Conservation (phyloP, 2,113 vertebrate genomes). For the Chunga burmeisteri region DNA sequence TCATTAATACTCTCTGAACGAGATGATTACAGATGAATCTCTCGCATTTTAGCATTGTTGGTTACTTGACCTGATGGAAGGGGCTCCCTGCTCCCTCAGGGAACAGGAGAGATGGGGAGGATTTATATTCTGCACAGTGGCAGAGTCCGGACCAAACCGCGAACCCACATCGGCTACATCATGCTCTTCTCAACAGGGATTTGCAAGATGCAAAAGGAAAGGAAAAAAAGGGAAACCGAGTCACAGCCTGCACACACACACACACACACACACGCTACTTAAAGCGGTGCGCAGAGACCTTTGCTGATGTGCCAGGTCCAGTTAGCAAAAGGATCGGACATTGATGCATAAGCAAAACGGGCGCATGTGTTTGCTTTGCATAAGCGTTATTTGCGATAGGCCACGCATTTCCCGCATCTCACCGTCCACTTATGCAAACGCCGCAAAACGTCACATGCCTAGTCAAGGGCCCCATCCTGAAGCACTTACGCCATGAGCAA, state of each 20-base stretch:
- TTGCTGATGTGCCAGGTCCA: neutral
- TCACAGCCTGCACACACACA: neutral
- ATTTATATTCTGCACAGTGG: accelerated
- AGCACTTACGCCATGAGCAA: neutral
- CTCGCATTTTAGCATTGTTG: neutral
- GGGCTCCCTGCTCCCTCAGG: neutral
- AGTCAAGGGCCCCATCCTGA: neutral
- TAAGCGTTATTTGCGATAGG: neutral
- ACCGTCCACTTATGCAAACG: constrained; percentile 24
- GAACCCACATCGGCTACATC: neutral
- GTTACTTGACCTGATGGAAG: neutral
- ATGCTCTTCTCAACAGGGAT: constrained; percentile 13
- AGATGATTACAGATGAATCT: neutral
- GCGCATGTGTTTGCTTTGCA: constrained; percentile 30
- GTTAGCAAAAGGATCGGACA: neutral
- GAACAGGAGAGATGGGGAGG: neutral
- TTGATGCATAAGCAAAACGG: neutral
- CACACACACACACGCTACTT: neutral
- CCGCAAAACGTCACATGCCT: neutral
- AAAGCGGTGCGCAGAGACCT: neutral
- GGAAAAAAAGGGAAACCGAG: neutral
- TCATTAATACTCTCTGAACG: neutral
- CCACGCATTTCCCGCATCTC: neutral
- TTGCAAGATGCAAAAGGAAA: neutral
- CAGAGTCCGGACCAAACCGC: neutral